Conservation (phyloP, 2,113 vertebrate genomes). For the Aleadryas rufinucha region DNA sequence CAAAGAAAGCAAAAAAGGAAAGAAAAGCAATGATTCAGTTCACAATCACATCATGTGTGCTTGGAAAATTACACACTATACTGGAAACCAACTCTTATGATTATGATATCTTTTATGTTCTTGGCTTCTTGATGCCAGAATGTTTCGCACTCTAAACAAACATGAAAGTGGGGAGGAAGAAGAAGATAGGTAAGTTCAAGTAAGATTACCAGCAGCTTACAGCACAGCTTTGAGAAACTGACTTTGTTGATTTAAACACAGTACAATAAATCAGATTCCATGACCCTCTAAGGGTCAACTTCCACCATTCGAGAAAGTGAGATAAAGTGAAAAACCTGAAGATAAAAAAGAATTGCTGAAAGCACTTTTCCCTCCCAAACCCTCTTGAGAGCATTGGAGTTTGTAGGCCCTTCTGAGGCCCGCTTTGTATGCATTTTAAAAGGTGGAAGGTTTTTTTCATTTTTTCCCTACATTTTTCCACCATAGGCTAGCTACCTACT, state of each 20-base stretch:
- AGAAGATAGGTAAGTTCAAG: not conserved
- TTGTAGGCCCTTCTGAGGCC: not conserved
- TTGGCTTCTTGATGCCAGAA: not conserved
- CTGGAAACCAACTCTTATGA: not conserved
- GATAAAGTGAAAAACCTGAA: constrained; percentile 16
- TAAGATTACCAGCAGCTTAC: not conserved
- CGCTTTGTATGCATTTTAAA: constrained; percentile 9
- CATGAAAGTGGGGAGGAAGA: not conserved
- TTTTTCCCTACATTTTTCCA: not conserved
- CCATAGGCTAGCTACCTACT: not conserved
- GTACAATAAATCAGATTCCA: constrained; percentile 8
- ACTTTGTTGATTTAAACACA: constrained; percentile 28
- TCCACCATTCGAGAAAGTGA: constrained; percentile 13
- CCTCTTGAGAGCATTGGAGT: constrained; percentile 17
- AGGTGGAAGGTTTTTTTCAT: not conserved
- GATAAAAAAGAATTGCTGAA: constrained; percentile 37
- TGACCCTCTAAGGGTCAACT: not conserved
- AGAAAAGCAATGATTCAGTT: not conserved
- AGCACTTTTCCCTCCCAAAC: not conserved
- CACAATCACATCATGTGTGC: not conserved
- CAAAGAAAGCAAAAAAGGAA: rapidly evolving
- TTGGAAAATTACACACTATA: not conserved
- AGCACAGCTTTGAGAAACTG: not conserved
- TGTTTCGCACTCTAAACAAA: not conserved
- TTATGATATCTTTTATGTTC: not conserved